Evolutionary conservation across 2,888 invertebrate species (phyloP).

Genomic region (Hipparchia semele): DNA sequence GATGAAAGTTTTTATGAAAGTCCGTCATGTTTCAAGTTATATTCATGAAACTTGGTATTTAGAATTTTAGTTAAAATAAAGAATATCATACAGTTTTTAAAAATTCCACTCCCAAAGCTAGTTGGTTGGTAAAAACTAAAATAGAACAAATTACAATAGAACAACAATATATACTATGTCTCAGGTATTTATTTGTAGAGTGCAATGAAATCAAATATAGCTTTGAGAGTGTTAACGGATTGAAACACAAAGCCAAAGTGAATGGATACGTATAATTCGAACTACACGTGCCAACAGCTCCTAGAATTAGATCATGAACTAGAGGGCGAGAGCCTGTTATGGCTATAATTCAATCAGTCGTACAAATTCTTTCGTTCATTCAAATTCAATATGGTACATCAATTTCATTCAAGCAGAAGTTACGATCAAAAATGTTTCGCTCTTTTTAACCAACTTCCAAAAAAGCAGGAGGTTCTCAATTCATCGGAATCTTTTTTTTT

Average conservation of each 20-base stretch:
- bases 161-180: too few species aligned
- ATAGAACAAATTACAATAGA: too few species aligned
- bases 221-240: background rate
- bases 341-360: background rate
- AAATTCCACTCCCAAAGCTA: too few species aligned
- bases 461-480: too few species aligned
- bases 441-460: too few species aligned
- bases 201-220: slow-evolving; percentile 3
- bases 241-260: background rate
- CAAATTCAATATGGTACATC: background rate
- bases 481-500: too few species aligned
- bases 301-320: background rate
- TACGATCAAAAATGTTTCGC: background rate
- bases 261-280: background rate
- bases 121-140: too few species aligned
- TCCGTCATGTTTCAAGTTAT: too few species aligned
- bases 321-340: background rate
- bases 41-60: too few species aligned
- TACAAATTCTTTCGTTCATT: background rate
- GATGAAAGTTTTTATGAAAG: too few species aligned
- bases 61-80: too few species aligned
- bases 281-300: background rate
- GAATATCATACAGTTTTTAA: too few species aligned
- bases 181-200: background rate
- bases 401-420: background rate